Percentiles rank a stretch among this genome's conserved stretches.
These are phyloP conservation scores for Clarias fuscus DNA, from an alignment of 2,797 vertebrate species.

Conservation along the genomic window DNA sequence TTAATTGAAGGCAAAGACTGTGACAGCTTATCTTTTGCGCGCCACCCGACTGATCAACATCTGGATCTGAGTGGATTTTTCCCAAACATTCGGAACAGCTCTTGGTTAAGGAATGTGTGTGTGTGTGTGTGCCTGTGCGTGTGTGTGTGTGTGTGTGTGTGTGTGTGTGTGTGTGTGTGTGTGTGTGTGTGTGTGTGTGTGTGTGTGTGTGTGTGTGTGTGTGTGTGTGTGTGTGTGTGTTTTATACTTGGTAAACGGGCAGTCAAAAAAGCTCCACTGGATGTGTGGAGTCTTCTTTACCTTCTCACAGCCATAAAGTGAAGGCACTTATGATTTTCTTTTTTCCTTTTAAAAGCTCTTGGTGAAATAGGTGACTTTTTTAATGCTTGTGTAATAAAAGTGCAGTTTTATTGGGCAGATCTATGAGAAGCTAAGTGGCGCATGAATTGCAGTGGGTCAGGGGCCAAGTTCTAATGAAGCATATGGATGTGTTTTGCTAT, in stretches of 20 bases:
- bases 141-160: constrained; percentile 5
- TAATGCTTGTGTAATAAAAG: constrained; percentile 32
- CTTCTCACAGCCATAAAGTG: constrained; percentile 5
- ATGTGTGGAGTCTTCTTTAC: constrained; percentile 11
- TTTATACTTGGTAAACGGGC: background rate
- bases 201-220: background rate
- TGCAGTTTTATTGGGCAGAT: constrained; percentile 25
- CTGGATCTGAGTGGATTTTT: constrained; percentile 21
- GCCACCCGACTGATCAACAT: constrained; percentile 19
- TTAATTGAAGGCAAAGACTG: constrained; percentile 59
- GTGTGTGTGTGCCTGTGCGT: constrained; percentile 9
- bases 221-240: background rate
- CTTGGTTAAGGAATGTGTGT: constrained; percentile 9
- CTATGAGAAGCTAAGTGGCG: constrained; percentile 47
- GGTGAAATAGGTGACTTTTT: constrained; percentile 29
- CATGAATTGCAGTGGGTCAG: constrained; percentile 57
- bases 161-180: background rate
- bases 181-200: background rate
- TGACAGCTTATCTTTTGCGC: constrained; percentile 51
- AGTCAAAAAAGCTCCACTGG: background rate
- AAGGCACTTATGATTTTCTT: constrained; percentile 14
- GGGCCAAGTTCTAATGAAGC: constrained; percentile 55
- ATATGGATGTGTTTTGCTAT: constrained; percentile 70
- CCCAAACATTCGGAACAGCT: constrained; percentile 6
- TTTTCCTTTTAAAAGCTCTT: constrained; percentile 1